Evolutionary conservation across 2,888 invertebrate species (phyloP), one percentile per base, ranked within the genome.

Genomic region (Boloria selene): DNA sequence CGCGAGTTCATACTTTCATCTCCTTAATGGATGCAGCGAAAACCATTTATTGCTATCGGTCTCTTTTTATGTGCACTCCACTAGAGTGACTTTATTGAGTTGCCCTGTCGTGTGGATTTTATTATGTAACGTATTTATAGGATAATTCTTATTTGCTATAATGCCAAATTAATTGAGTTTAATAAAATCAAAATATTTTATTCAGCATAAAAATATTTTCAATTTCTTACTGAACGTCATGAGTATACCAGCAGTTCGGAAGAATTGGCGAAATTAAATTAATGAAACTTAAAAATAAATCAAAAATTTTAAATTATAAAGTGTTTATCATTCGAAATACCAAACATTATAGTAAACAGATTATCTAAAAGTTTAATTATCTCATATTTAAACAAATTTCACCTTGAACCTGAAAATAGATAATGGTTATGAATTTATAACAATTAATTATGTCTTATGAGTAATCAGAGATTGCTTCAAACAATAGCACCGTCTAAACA

Each of bases 1-100:
- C 85, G 70, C 70, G 79, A 83, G 84, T 87, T 84, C 85, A 88
- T 87, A 87, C 86, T 86, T 86, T 84, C 87, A 90, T 88, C 86
- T 85, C 77, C 80, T 80, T 87, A 89, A 88, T 89, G 88, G 86
- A 88, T 85, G 88, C 86, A 85, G 79, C 79, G 81, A 83, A 85
- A 84, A 79, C 82, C 83, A 82, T 86, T 84, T 84, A 85, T 84
- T 78, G 83, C 78, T 75, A 80, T 79, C 76, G 77, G 78, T 80
- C 76, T 76, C 73, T 79, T 82, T 83, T 85, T 82, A 83, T 79
- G 78, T 76, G 75, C 81, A 79, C 77, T 83, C 74, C 74, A 73
- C 77, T 75, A 72, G 74, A 79, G 75, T 76, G 74, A 73, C 74
- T 73, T 78, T 78, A 79, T 78, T 75, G 77, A 74, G 74, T 72